Base-by-base conservation (phyloP, 2,888 invertebrate genomes). In the Mesochorus sp. region DNA sequence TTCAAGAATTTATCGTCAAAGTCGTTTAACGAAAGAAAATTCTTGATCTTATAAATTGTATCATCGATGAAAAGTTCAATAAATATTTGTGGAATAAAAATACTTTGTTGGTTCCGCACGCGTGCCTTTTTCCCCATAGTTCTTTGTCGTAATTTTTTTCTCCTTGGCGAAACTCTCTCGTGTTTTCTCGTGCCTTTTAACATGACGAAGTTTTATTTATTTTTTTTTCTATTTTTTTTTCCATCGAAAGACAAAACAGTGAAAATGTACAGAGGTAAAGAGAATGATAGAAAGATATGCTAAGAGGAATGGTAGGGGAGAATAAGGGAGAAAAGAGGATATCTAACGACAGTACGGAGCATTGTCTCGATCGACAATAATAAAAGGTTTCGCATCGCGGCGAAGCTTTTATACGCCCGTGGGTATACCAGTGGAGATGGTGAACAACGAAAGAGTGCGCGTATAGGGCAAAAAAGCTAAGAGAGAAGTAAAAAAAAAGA, bases 341-440 rank as follows among this genome's bases (percentile, higher is more conserved):
- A 42, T 14, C 61, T 68, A 79, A 57, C 64, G 55, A 66, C 68
- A 67, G 73, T 64, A 76, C 61, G 70, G 72, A 57, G 82, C 76
- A 87, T 87, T 87, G 87, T 87, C 81, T 84, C 80, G 85, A 82
- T 84, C 83, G 80, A 82, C 84, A 86, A 87, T 87, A 85, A 87
- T 87, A 86, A 87, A 87, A 85, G 87, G 81, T 85, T 85, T 87
- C 85, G 86, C 86, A 87, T 86, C 83, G 83, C 81, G 83, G 83
- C 80, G 72, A 71, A 75, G 73, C 78, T 80, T 78, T 75, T 55
- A 55, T 66, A 72, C 17, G 19, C 39, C 21, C 37, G 26, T 12
- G 66, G 67, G 37, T 12, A 53, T 62, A 55, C 47, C 64, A 44
- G 28, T 37, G 62, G n/a, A 68, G 71, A 72, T 51, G 42, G 70